Percentiles rank a stretch among this genome's conserved stretches.
phyloP scores from a whole-genome alignment of 2,888 invertebrate species.

The Hemithea aestivaria region DNA sequence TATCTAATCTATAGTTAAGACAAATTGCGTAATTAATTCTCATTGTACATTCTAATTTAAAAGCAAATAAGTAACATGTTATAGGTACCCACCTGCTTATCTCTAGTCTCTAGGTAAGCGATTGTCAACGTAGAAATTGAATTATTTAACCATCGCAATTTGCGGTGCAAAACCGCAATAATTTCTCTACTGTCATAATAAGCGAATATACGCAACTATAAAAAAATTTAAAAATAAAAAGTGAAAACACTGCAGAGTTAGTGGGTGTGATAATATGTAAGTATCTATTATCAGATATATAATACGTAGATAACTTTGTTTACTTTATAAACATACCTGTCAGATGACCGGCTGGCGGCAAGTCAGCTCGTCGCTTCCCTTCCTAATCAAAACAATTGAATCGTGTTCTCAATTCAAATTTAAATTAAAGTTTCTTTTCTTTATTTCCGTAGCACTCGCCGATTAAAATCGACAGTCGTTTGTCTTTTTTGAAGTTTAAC shows the following conservation, averaged over 20 bases:
- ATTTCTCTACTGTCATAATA: constrained; percentile 37
- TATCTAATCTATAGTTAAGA: too few species aligned
- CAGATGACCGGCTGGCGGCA: constrained; percentile 50
- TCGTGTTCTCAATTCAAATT: constrained; percentile 25
- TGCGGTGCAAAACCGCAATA: constrained; percentile 49
- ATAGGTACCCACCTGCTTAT: too few species aligned
- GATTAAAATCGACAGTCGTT: constrained; percentile 15
- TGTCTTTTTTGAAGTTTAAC: constrained; percentile 48
- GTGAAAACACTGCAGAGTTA: neutral
- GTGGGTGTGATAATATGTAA: too few species aligned
- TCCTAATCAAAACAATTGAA: constrained; percentile 65
- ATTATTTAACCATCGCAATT: constrained; percentile 37
- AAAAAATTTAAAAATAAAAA: neutral
- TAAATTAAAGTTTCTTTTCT: constrained; percentile 25
- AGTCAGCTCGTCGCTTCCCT: constrained; percentile 42
- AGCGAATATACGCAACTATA: constrained; percentile 21
- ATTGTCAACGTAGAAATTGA: constrained; percentile 33
- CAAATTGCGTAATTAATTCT: too few species aligned
- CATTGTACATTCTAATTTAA: too few species aligned
- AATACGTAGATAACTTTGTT: constrained; percentile 1
- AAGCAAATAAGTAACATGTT: too few species aligned
- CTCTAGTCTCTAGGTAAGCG: too few species aligned
- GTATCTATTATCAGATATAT: constrained; percentile 12
- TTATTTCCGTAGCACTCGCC: constrained; percentile 36
- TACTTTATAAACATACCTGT: constrained; percentile 55